These are phyloP conservation scores for Zaprionus gabonicus DNA, from an alignment of 1,140 invertebrate species.

Conservation along the genomic window DNA sequence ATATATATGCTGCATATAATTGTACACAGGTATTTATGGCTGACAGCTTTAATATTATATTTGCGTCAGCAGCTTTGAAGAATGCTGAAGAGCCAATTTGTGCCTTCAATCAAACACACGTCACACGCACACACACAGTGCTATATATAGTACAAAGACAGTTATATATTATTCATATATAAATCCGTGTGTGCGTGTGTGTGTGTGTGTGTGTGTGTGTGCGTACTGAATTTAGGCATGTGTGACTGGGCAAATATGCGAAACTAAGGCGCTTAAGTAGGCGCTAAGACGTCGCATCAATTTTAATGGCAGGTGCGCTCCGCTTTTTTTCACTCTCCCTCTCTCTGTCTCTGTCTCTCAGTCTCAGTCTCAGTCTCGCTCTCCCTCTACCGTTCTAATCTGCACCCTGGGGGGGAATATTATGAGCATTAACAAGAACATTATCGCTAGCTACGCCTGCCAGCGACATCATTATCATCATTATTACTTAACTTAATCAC, in stretches of 20 bases:
- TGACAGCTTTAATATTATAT: slow-evolving; percentile 4
- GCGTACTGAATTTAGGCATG: background rate
- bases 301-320: slow-evolving; percentile 4
- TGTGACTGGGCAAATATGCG: slow-evolving; percentile 4
- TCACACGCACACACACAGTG: background rate
- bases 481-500: slow-evolving; percentile 45
- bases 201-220: background rate
- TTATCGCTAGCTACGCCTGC: slow-evolving; percentile 26
- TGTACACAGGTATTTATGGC: background rate
- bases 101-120: background rate
- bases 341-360: background rate
- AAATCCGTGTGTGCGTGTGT: background rate
- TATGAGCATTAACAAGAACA: slow-evolving; percentile 36
- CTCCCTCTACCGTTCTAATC: background rate
- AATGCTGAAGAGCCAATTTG: background rate
- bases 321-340: background rate
- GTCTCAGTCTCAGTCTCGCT: background rate
- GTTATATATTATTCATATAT: background rate
- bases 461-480: slow-evolving; percentile 42
- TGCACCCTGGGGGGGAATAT: background rate
- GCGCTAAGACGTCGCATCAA: slow-evolving; percentile 22
- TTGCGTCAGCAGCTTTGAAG: background rate
- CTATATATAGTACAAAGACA: background rate
- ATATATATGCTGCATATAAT: background rate
- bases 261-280: slow-evolving; percentile 25